Base-by-base conservation (phyloP, 2,113 vertebrate genomes). In the Oceanodroma tethys region DNA sequence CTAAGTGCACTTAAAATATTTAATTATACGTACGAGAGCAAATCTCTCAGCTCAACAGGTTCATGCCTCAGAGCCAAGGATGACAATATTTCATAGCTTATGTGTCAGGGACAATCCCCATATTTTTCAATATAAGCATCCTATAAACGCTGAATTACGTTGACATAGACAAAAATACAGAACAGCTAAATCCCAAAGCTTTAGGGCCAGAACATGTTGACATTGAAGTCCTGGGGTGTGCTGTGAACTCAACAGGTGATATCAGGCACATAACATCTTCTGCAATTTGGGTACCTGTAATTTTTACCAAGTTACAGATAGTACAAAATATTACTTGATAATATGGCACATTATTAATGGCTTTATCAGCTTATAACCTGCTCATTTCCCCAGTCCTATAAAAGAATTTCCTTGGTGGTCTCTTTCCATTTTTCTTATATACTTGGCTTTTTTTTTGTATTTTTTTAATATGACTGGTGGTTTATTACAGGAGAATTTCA, bases 401-500 rank as follows among this genome's bases (percentile, higher is more conserved):
- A 66, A 43, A 66, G 5, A 40, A 74, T 60, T 30, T 81, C 11
- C 16, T 34, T 71, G 27, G 27, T 45, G 11, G 14, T 40, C 2
- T 67, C 38, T 16, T 81, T 32, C 11, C 16, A 14, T n/a, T 67
- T 91, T 88, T 50, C 56, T 38, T 42, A 63, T 2, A 58, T 8
- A 68, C 5, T 56, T 70, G 6, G 1, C 0, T 14, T 29, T 55
- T n/a, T n/a, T n/a, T 16, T 19, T 47, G 27, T 23, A 5, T 5
- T 62, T 56, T 73, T 71, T 42, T 48, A 12, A 14, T 40, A 30
- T 36, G 16, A 43, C 4, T 65, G 8, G 13, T 60, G 8, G 8
- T 38, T 71, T 50, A 53, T 38, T 63, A 59, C 4, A 55, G 17
- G 6, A 68, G 10, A 86, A 68, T 63, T 92, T 94, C 52, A 72